These are phyloP conservation scores for human DNA, from an alignment of 2,113 vertebrate species.

Conservation along the genomic window DNA sequence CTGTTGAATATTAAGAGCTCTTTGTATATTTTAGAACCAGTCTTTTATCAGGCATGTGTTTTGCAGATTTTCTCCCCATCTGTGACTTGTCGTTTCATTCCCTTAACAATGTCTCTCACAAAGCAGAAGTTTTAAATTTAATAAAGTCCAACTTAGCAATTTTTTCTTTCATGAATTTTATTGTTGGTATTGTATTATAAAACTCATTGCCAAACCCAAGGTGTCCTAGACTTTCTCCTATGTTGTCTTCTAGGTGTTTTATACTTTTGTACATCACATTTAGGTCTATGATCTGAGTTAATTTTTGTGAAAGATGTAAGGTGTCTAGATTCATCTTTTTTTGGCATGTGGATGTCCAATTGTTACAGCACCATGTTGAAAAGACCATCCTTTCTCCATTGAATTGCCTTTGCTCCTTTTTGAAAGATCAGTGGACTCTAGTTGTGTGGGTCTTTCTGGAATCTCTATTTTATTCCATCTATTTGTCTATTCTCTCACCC, in stretches of 20 bases:
- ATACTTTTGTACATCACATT: background rate
- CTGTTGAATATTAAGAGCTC: background rate
- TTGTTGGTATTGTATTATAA: background rate
- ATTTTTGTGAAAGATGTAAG: background rate
- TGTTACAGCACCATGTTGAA: background rate
- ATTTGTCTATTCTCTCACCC: background rate
- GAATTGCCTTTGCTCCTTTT: background rate
- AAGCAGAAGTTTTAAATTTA: background rate
- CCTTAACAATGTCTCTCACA: background rate
- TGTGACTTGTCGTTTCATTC: background rate
- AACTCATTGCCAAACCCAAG: background rate
- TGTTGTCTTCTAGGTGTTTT: background rate
- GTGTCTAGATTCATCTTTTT: background rate
- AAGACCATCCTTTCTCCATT: background rate
- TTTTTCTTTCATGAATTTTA: background rate
- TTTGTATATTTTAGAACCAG: background rate
- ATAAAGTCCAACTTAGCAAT: background rate
- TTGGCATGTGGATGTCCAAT: background rate
- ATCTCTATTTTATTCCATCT: background rate
- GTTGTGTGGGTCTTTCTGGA: background rate
- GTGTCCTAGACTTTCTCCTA: background rate
- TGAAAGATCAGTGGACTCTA: background rate
- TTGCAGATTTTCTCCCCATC: background rate
- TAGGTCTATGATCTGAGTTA: background rate
- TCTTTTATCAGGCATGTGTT: background rate